These are phyloP conservation scores for Alloplasta piceator DNA, from an alignment of 2,888 invertebrate species.

Conservation along the genomic window DNA sequence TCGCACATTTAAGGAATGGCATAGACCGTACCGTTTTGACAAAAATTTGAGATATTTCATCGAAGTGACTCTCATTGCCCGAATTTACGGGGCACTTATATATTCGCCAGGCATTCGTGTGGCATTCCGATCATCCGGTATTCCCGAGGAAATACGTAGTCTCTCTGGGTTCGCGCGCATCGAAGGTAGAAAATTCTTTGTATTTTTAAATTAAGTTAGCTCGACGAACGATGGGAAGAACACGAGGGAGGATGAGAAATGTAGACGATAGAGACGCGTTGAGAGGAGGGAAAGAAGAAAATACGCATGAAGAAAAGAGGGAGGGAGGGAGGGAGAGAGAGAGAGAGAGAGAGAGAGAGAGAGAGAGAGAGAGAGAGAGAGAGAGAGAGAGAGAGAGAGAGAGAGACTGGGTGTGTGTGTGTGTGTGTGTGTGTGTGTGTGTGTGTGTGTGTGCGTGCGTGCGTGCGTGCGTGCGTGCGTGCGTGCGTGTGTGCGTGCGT, in stretches of 20 bases:
- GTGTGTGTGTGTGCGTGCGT: too few relatives aligned
- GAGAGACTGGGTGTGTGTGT: too few relatives aligned
- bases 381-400: too few relatives aligned
- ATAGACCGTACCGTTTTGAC: too few relatives aligned
- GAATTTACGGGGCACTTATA: background rate
- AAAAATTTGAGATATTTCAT: too few relatives aligned
- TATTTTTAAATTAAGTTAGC: constrained; percentile 76
- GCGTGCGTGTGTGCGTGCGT: too few relatives aligned
- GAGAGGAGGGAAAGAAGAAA: background rate
- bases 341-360: too few relatives aligned
- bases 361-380: too few relatives aligned
- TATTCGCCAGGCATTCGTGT: constrained; percentile 22
- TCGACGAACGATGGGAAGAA: constrained; percentile 65
- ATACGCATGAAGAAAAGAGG: constrained; percentile 9
- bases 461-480: too few relatives aligned
- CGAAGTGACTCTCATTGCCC: background rate
- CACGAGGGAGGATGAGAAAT: constrained; percentile 38
- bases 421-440: too few relatives aligned
- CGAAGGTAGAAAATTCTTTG: constrained; percentile 72
- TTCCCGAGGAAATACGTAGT: constrained; percentile 49
- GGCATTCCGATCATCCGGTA: constrained; percentile 20
- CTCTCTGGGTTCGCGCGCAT: constrained; percentile 37
- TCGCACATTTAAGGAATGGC: too few relatives aligned
- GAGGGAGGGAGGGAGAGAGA: constrained; percentile 9
- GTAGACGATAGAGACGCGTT: constrained; percentile 1